Evolutionary conservation across 2,888 invertebrate genomes (phyloP), one percentile per base, ranked within the genome.

Genomic region (Rugalucina vietnamica): DNA sequence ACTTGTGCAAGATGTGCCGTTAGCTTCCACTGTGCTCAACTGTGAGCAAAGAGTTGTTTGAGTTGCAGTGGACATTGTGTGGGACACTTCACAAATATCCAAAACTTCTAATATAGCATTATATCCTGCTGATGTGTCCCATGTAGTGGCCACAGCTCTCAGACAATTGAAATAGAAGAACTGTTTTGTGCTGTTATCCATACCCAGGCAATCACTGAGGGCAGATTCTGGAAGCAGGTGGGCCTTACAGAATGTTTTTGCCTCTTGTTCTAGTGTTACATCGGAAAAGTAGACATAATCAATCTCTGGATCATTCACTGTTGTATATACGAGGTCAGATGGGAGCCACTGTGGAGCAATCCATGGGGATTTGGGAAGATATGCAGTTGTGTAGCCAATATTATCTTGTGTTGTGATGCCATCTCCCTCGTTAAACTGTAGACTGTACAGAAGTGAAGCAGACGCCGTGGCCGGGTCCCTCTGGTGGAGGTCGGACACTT

Each of bases 391-490:
- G n/a, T 39, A 57, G 4, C 43, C 74, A 24, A 83, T 79, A 32
- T 71, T 70, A 75, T 91, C 90, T 8, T 32, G 37, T 12, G 90
- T 78, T n/a, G 12, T 70, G 8, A 54, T 34, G 0, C 91, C 91
- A 76, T 85, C 72, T 8, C 92, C 92, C 83, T 92, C 92, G 82
- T 92, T 88, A 84, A 92, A 91, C 21, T 79, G 77, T 82, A 91
- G 89, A 4, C 82, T 82, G 18, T 79, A 82, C 24, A 77, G 72
- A 21, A 91, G 80, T 0, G 84, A 78, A 43, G 81, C 78, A 29
- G 84, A 78, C 0, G 89, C 88, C 37, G 88, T 50, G 18, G 76
- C 65, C 24, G 91, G 90, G 54, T 89, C 82, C 89, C 90, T 91
- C 43, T 87, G 79, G 85, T 88, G 90, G 3, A 90, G 76, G 49